phyloP scores from a whole-genome alignment of 1,140 invertebrate genomes.

The Halotydeus destructor region DNA sequence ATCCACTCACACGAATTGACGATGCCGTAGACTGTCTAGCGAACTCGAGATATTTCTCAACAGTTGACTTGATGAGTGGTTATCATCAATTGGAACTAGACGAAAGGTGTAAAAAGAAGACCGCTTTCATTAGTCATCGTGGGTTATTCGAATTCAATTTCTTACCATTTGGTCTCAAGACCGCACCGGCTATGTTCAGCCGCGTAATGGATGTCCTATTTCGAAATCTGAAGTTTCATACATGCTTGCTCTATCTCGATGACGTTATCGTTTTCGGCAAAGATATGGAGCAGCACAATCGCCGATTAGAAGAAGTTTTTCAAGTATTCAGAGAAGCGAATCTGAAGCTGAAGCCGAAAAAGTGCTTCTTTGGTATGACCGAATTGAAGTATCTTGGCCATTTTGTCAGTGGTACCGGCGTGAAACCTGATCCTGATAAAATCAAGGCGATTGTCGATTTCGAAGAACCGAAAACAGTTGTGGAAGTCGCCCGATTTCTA shows the following conservation, averaged over 20 bases:
- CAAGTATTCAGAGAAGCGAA: slow-evolving; percentile 14
- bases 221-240: slow-evolving; percentile 16
- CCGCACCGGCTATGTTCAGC: slow-evolving; percentile 26
- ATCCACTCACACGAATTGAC: slow-evolving; percentile 6
- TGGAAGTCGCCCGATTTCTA: slow-evolving; percentile 25
- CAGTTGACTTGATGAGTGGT: too few relatives aligned
- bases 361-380: slow-evolving; percentile 20
- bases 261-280: slow-evolving; percentile 12
- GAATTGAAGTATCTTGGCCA: slow-evolving; percentile 22
- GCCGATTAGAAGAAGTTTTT: slow-evolving; percentile 17
- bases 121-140: slow-evolving; percentile 23
- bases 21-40: slow-evolving; percentile 4
- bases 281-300: slow-evolving; percentile 16
- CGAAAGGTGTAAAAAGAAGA: too few relatives aligned
- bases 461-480: slow-evolving; percentile 17
- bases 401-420: slow-evolving; percentile 19
- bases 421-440: slow-evolving; percentile 22
- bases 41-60: slow-evolving; percentile 1
- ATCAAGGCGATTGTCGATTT: slow-evolving; percentile 19
- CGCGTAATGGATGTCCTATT: slow-evolving; percentile 21
- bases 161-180: slow-evolving; percentile 28
- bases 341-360: slow-evolving; percentile 21
- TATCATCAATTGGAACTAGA: too few relatives aligned
- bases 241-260: neutral
- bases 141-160: slow-evolving; percentile 26